Percentiles rank a stretch among this genome's conserved stretches.
Evolutionary conservation across 2,888 invertebrate species (phyloP).

Genomic region (Xanthorhoe spadicearia): DNA sequence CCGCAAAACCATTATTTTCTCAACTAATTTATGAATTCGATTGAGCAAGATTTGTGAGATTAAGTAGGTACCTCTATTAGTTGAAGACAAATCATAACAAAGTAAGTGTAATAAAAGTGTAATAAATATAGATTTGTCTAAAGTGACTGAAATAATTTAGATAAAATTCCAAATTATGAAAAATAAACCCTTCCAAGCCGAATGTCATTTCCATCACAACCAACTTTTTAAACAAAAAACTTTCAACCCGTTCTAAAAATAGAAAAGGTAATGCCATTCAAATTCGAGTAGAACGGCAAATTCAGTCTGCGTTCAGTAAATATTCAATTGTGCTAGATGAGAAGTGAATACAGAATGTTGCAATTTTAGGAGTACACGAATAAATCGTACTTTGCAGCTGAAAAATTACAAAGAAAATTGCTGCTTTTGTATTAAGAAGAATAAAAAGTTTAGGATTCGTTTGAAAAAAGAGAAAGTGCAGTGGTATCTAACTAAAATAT

Average conservation of each 20-base stretch:
- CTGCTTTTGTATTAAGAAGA: neutral
- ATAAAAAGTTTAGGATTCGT: no score
- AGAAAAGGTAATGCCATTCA: slow-evolving; percentile 18
- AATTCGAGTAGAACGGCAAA: slow-evolving; percentile 5
- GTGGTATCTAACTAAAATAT: no score
- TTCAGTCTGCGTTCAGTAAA: slow-evolving; percentile 33
- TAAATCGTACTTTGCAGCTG: slow-evolving; percentile 1
- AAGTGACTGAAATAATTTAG: no score
- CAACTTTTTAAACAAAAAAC: neutral
- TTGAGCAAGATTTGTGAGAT: no score
- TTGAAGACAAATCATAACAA: no score
- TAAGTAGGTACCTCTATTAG: no score
- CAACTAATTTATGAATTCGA: no score
- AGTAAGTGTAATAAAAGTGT: no score
- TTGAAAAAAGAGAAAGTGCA: no score
- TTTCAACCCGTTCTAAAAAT: slow-evolving; percentile 7
- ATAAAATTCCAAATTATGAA: neutral
- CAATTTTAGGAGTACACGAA: slow-evolving; percentile 16
- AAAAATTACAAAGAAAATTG: neutral
- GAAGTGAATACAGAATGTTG: slow-evolving; percentile 30
- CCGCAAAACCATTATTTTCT: no score
- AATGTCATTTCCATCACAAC: neutral
- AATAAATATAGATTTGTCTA: no score
- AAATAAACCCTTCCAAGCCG: neutral
- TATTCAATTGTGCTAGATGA: slow-evolving; percentile 31